These are phyloP conservation scores for Pitta sordida DNA, from an alignment of 2,113 vertebrate species.

Conservation along the genomic window DNA sequence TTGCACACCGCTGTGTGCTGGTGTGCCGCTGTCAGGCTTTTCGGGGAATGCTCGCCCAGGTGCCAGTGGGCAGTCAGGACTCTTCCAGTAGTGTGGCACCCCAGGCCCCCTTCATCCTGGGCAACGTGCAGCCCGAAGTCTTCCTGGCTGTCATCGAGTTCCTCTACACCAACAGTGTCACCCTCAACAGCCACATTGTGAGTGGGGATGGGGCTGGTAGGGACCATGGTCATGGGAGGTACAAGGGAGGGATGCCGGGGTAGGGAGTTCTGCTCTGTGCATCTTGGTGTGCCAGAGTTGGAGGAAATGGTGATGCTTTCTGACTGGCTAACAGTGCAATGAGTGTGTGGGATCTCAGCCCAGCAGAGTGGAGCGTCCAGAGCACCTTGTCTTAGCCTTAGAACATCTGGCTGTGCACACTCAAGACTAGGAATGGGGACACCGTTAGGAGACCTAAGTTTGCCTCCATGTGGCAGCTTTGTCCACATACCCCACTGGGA, in stretches of 20 bases:
- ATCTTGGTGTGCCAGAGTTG: not conserved
- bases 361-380: not conserved
- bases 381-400: not conserved
- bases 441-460: not conserved
- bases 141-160: conserved; percentile 79
- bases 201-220: conserved; percentile 37
- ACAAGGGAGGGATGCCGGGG: no score
- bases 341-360: not conserved
- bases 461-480: not conserved
- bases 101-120: conserved; percentile 66
- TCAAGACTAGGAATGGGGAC: not conserved
- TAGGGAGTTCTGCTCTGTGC: not conserved
- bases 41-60: conserved; percentile 64
- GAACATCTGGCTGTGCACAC: not conserved
- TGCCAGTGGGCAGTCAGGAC: not conserved
- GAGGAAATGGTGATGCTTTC: not conserved
- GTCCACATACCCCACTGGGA: not conserved
- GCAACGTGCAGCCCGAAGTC: conserved; percentile 72
- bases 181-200: conserved; percentile 70
- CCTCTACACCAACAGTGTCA: conserved; percentile 79
- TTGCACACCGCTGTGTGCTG: conserved; percentile 78
- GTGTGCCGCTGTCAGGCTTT: conserved; percentile 75
- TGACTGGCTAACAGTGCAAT: not conserved
- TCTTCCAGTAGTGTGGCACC: not conserved
- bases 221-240: not conserved